Evolutionary conservation across 2,888 invertebrate species (phyloP), one percentile per base, ranked within the genome.

Genomic region (Troilus luridus): DNA sequence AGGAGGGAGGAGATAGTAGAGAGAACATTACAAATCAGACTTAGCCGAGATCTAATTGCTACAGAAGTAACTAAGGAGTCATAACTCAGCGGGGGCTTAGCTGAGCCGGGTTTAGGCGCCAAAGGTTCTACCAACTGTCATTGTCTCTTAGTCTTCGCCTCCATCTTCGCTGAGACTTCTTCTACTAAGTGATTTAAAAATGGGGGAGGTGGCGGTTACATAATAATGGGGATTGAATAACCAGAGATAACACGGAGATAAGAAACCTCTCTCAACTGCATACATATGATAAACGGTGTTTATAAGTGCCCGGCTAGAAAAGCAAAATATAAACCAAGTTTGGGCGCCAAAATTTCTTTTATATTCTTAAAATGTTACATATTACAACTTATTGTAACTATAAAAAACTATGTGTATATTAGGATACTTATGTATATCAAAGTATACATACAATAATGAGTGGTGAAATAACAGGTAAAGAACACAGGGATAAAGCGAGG

Each of bases 11-110:
- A n/a, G 12, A 67, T 5, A 11, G 1, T 0, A 56, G 56, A 21
- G 12, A 58, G 58, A 58, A n/a, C 19, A 85, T 85, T 85, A 85
- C 85, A 85, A 85, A 85, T 85, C 85, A 85, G 85, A 85, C 85
- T 85, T 85, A 85, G 85, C 56, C 0, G n/a, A 56, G 85, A 85
- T 85, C 85, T 85, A 85, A 85, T 85, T 85, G 85, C 85, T 56
- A n/a, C 19, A n/a, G 85, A 85, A 85, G 85, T 56, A 85, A 85
- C 56, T 85, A 56, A 56, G 85, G 56, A 85, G 85, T 54, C 56
- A 85, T 85, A 85, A 85, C 56, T 85, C 85, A 85, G 11, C 6
- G 17, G 12, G 85, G 85, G n/a, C 56, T 85, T n/a, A 85, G 85
- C 56, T 58, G 21, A 85, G 85, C 85, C 56, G 10, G 56, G 85